A percentile compares a stretch with the other conserved stretches of the same genome.
These are phyloP conservation scores for Euthynnus affinis DNA, from an alignment of 2,797 vertebrate genomes.

Conservation along the genomic window DNA sequence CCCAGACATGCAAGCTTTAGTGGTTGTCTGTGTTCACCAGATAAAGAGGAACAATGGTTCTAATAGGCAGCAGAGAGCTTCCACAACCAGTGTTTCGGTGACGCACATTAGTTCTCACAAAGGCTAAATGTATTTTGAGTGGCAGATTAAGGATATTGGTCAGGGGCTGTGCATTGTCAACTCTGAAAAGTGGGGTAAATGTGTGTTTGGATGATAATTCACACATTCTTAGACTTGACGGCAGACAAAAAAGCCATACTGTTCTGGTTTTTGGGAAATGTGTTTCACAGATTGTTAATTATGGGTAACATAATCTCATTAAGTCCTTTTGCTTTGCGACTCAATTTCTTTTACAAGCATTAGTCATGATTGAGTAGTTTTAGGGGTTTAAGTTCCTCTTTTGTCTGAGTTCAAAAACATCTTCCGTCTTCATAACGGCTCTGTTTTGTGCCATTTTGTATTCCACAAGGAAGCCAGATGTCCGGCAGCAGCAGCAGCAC, in stretches of 20 bases:
- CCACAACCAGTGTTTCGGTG: slow-evolving; percentile 81
- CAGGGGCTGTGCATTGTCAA: slow-evolving; percentile 84
- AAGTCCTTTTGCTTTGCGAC: slow-evolving; percentile 77
- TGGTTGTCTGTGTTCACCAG: slow-evolving; percentile 86
- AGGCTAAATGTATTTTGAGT: slow-evolving; percentile 85
- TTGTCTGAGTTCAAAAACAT: slow-evolving; percentile 69
- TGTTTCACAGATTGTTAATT: slow-evolving; percentile 79
- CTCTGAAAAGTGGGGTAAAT: slow-evolving; percentile 83
- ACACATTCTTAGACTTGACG: slow-evolving; percentile 78
- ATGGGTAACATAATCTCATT: slow-evolving; percentile 81
- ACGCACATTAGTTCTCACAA: slow-evolving; percentile 89
- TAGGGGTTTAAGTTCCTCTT: slow-evolving; percentile 72
- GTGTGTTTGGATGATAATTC: slow-evolving; percentile 89
- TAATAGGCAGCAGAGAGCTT: slow-evolving; percentile 87
- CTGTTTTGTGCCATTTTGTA: slow-evolving; percentile 61
- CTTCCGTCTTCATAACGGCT: slow-evolving; percentile 48
- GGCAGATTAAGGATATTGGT: slow-evolving; percentile 86
- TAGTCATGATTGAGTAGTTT: slow-evolving; percentile 78
- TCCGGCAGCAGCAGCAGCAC: slow-evolving; percentile 51
- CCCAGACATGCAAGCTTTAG: slow-evolving; percentile 75
- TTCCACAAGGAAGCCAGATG: slow-evolving; percentile 53
- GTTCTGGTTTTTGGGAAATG: slow-evolving; percentile 74
- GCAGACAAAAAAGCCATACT: slow-evolving; percentile 65
- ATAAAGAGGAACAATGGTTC: slow-evolving; percentile 90
- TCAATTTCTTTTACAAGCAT: slow-evolving; percentile 80